These are phyloP conservation scores for Acipenser oxyrinchus DNA, from an alignment of 2,797 vertebrate species.

Conservation along the genomic window DNA sequence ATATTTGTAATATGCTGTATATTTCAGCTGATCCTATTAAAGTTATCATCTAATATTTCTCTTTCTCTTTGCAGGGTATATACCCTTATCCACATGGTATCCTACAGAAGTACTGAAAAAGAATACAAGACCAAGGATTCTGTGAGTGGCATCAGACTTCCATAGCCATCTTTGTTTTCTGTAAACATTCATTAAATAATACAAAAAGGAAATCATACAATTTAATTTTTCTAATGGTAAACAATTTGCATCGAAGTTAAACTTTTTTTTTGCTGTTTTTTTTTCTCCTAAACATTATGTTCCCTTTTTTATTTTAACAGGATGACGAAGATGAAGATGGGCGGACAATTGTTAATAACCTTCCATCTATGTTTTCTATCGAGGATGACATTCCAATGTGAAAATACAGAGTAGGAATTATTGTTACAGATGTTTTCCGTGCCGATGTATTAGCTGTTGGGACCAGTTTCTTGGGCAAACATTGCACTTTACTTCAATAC, in stretches of 20 bases:
- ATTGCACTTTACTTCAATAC: background rate
- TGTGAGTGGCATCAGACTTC: conserved; percentile 29
- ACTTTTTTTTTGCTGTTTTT: background rate
- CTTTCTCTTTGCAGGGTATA: conserved; percentile 51
- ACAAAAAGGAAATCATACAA: background rate
- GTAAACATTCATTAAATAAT: background rate
- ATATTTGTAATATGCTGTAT: too few relatives aligned
- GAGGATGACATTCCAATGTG: conserved; percentile 47
- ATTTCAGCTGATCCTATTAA: too few relatives aligned
- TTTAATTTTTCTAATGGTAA: background rate
- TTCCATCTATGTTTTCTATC: conserved; percentile 33
- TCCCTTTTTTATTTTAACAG: conserved; percentile 27
- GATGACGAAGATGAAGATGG: conserved; percentile 30
- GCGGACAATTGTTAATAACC: conserved; percentile 33
- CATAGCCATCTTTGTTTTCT: too few relatives aligned
- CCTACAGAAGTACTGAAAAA: conserved; percentile 60
- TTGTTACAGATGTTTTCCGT: background rate
- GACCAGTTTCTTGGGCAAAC: background rate
- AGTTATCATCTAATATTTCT: conserved; percentile 5
- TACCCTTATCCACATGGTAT: conserved; percentile 67
- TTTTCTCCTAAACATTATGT: conserved; percentile 4
- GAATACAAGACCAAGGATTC: conserved; percentile 42
- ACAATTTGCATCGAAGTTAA: background rate
- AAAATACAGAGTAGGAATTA: background rate
- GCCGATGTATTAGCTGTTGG: background rate